Evolutionary conservation across 2,888 invertebrate genomes (phyloP), one percentile per base, ranked within the genome.

Genomic region (Oasisia sp.): DNA sequence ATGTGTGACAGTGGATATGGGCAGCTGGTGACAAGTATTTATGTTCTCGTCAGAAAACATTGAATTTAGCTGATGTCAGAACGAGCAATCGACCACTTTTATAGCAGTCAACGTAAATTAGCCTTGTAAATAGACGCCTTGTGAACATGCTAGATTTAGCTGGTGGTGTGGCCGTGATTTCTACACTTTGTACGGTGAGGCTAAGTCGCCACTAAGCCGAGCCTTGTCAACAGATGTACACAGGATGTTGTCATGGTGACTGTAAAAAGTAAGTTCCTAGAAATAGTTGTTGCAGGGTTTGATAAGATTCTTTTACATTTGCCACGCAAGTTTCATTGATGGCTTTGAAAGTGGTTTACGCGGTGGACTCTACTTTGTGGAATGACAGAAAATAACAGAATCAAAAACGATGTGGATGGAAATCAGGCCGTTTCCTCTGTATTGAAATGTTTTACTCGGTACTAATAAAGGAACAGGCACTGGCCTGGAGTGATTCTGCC

Each of bases 81-180:
- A 74, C 27, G 27, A n/a, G 19, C 74, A 74, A 74, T 74, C 14
- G 9, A 50, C 50, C 3, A 27, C 27, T 74, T 74, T 74, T 74
- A n/a, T 5, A 19, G 19, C 5, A 50, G 50, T 50, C 5, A 27
- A 74, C 27, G 27, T 74, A 7, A 74, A 27, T 74, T 27, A 27
- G 74, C 74, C 74, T 74, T 74, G 74, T 74, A 74, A 74, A 74
- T 27, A 74, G 74, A 74, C 74, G 27, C 74, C 74, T 74, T 74
- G 27, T 19, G 74, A 7, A 74, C 74, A 27, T 19, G 27, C 27
- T 74, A 74, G 74, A 74, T 74, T 74, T 74, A 74, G 19, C n/a
- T 7, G 27, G n/a, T 74, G 74, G 74, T n/a, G 14, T 74, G 74
- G 19, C 19, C 14, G 4, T 27, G 74, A 27, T 7, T 19, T 74